Percentiles rank a stretch among this genome's conserved stretches.
phyloP scores from a whole-genome alignment of 2,888 invertebrate species.

The Epiperipatus broadwayi region DNA sequence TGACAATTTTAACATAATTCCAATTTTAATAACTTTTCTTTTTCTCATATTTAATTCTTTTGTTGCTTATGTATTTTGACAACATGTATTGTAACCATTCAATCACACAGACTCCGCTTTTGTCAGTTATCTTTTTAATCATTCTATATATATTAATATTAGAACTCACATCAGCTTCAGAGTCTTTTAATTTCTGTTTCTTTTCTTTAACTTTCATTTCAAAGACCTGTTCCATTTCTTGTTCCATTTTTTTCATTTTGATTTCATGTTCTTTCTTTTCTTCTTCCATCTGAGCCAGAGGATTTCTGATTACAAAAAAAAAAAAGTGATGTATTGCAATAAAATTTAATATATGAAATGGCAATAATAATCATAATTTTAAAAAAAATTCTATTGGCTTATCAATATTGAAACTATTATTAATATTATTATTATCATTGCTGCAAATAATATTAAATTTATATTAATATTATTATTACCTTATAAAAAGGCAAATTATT shows the following conservation, averaged over 20 bases:
- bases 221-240: constrained; percentile 96
- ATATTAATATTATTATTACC: no score
- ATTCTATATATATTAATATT: no score
- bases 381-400: no score
- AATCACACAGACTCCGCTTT: no score
- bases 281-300: constrained; percentile 93
- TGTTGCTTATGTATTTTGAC: background rate
- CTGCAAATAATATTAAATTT: no score
- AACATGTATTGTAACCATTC: no score
- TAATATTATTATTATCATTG: no score
- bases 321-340: background rate
- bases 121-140: no score
- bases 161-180: constrained; percentile 56
- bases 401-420: no score
- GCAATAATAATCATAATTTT: no score
- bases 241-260: constrained; percentile 96
- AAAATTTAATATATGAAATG: no score
- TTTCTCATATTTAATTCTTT: background rate
- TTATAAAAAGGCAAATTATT: no score
- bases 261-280: constrained; percentile 87
- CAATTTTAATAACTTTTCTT: background rate
- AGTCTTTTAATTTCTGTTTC: constrained; percentile 83
- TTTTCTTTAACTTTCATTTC: constrained; percentile 94
- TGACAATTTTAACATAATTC: background rate
- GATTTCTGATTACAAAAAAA: constrained; percentile 57